Base-by-base conservation (phyloP, 2,888 invertebrate genomes). In the Agapetus fuscipes region DNA sequence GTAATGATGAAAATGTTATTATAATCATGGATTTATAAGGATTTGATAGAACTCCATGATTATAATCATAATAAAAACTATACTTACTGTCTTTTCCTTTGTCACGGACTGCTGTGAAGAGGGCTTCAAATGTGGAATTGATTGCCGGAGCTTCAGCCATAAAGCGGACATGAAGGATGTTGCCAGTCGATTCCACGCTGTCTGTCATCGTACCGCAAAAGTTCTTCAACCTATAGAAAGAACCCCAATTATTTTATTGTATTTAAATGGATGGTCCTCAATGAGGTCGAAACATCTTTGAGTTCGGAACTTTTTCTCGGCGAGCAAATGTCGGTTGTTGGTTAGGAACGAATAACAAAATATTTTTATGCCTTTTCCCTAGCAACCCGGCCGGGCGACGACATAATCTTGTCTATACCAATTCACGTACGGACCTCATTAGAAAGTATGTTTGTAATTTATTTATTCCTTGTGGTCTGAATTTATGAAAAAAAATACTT, bases 201-300 rank as follows among this genome's bases (percentile, higher is more conserved):
- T 90, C 89, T 1, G 89, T 86, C 15, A 88, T 81, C 3, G 88
- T 87, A 0, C 90, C 89, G 56, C 91, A 91, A 61, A 86, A 90
- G 58, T 79, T 78, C 49, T 76, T 79, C 38, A 78, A 53, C 44
- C 76, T 76, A 5, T 14, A 30, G 13, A 34, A 24, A 20, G 20
- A n/a, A n/a, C n/a, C n/a, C n/a, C n/a, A n/a, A n/a, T n/a, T 32
- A 32, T 13, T 16, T 17, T 32, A 17, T 32, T 32, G 15, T 32
- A 17, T 32, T 32, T 32, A 24, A 24, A 9, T 9, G 7, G n/a
- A 9, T 24, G n/a, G n/a, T n/a, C n/a, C n/a, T n/a, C n/a, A n/a
- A n/a, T n/a, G n/a, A n/a, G n/a, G n/a, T n/a, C n/a, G n/a, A n/a
- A n/a, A n/a, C n/a, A n/a, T n/a, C n/a, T n/a, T n/a, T n/a, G n/a